Conservation (phyloP, 1,140 invertebrate species). For the Penaeus vannamei region DNA sequence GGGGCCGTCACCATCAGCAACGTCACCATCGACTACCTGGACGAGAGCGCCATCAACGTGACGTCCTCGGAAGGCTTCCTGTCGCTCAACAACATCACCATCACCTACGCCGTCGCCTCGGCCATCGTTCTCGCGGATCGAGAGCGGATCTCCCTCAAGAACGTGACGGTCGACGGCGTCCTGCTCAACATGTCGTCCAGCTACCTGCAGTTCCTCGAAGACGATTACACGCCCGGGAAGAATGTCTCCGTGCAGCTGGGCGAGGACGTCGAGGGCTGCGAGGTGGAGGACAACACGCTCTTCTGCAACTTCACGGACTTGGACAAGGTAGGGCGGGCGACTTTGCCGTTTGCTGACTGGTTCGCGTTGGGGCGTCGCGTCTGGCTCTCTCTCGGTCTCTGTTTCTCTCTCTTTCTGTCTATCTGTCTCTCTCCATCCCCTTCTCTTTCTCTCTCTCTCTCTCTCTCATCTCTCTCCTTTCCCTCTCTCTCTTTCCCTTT, state of each 20-base stretch:
- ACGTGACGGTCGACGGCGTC: conserved; percentile 37
- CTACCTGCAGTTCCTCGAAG: conserved; percentile 40
- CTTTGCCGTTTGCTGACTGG: too few species aligned
- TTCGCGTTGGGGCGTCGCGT: too few species aligned
- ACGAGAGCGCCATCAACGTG: conserved; percentile 30
- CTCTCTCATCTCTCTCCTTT: too few species aligned
- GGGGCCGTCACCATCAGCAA: conserved; percentile 42
- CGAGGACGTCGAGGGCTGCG: not conserved
- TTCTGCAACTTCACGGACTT: conserved; percentile 23
- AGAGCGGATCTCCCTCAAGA: conserved; percentile 3
- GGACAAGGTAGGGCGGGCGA: not conserved
- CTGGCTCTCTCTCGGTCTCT: too few species aligned
- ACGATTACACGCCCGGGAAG: not conserved
- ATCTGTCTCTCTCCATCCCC: too few species aligned
- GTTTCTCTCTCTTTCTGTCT: too few species aligned
- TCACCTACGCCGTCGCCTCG: conserved; percentile 8
- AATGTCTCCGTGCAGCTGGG: not conserved
- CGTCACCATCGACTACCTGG: conserved; percentile 37
- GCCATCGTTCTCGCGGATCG: conserved; percentile 37
- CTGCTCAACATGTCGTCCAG: conserved; percentile 25
- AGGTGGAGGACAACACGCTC: not conserved
- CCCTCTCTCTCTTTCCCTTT: too few species aligned
- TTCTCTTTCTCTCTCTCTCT: too few species aligned
- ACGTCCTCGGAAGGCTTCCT: conserved; percentile 22
- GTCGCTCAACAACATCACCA: conserved; percentile 39